These are phyloP conservation scores for Brachionichthys hirsutus DNA, from an alignment of 2,113 vertebrate genomes.

Conservation along the genomic window DNA sequence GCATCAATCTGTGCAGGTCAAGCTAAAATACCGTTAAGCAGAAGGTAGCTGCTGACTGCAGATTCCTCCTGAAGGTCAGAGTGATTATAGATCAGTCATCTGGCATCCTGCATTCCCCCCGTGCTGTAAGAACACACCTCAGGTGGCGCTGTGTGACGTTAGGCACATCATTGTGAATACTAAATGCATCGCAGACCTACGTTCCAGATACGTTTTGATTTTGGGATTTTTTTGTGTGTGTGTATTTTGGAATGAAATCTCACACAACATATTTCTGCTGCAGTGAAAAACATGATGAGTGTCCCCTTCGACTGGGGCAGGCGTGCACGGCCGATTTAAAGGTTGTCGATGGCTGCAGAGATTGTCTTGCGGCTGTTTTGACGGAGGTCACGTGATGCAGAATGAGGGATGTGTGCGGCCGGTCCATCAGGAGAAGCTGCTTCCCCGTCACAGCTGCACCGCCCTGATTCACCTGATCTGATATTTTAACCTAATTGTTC, in stretches of 20 bases:
- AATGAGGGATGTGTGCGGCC: slow-evolving; percentile 4
- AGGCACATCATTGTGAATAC: no score
- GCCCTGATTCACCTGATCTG: slow-evolving; percentile 43
- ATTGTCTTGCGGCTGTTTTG: background rate
- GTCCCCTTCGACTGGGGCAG: background rate
- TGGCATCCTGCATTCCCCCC: background rate
- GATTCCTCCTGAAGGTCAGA: background rate
- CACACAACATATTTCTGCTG: no score
- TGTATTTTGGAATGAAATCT: no score
- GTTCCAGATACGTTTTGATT: no score
- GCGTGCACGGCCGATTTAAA: background rate
- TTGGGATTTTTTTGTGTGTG: no score
- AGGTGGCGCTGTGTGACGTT: no score
- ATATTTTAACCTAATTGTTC: no score
- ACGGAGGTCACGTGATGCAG: slow-evolving; percentile 2
- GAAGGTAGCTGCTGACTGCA: slow-evolving; percentile 1
- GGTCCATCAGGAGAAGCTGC: slow-evolving; percentile 9
- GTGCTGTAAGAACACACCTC: no score
- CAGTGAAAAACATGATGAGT: background rate
- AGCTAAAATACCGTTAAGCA: slow-evolving; percentile 11
- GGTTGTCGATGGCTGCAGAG: no score
- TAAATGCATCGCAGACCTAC: no score
- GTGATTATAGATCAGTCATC: slow-evolving; percentile 10
- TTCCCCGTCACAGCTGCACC: slow-evolving; percentile 35
- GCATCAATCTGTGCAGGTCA: slow-evolving; percentile 6